Evolutionary conservation across 2,113 vertebrate species (phyloP).

Genomic region (Gopherus evgoodei): DNA sequence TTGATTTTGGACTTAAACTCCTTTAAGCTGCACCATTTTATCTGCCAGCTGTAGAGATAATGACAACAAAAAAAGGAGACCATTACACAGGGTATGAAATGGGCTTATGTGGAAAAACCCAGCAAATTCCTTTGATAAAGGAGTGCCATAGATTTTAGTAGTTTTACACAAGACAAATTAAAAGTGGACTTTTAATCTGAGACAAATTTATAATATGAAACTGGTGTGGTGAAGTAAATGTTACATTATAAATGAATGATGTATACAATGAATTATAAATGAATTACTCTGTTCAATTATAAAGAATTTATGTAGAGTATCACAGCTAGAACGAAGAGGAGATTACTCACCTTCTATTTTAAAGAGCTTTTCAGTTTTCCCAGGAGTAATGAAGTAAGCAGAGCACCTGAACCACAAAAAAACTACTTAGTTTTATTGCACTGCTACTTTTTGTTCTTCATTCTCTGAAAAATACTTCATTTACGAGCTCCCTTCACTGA

Average conservation of each 20-base stretch:
- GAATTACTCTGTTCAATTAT: neutral
- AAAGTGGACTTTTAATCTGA: neutral
- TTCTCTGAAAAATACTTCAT: neutral
- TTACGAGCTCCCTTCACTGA: neutral
- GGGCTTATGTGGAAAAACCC: neutral
- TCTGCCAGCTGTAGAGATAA: neutral
- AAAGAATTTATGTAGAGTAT: neutral
- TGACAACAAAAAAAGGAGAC: neutral
- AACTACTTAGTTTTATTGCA: neutral
- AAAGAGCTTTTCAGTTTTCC: neutral
- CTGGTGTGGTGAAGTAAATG: constrained; percentile 27
- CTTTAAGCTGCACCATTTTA: neutral
- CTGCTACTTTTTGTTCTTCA: neutral
- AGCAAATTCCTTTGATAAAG: constrained; percentile 11
- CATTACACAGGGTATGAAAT: neutral
- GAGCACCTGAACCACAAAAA: neutral
- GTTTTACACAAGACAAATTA: constrained; percentile 26
- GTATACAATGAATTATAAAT: constrained; percentile 35
- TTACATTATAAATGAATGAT: constrained; percentile 54
- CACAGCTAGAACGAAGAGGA: neutral
- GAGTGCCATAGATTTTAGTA: neutral
- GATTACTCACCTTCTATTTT: neutral
- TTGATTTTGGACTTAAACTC: neutral
- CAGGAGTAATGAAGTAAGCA: accelerated
- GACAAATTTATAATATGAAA: neutral